These are phyloP conservation scores for Naja naja DNA, from an alignment of 2,113 vertebrate species.

Conservation along the genomic window DNA sequence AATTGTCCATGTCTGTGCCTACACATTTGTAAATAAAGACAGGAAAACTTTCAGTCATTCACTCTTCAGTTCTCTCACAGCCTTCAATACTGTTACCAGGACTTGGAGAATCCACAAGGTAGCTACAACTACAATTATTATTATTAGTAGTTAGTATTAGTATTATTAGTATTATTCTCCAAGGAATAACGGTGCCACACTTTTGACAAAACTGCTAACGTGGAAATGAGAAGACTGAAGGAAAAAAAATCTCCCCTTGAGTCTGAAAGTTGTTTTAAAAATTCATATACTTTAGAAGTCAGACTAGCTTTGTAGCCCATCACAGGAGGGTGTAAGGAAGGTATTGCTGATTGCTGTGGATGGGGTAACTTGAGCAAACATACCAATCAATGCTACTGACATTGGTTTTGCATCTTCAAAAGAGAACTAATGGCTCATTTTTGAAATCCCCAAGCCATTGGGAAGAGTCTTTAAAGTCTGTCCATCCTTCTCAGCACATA, in stretches of 20 bases:
- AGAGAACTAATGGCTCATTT: constrained; percentile 26
- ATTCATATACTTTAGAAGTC: neutral
- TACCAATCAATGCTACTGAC: neutral
- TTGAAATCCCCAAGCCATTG: neutral
- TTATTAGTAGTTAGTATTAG: no score
- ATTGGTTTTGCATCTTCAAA: neutral
- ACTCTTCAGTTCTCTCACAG: constrained; percentile 31
- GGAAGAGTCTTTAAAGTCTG: neutral
- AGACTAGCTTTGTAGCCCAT: neutral
- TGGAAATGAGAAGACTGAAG: neutral
- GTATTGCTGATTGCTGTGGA: neutral
- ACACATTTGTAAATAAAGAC: constrained; percentile 58
- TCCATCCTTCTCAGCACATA: neutral
- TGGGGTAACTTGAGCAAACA: neutral
- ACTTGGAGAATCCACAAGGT: constrained; percentile 10
- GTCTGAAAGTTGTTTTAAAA: neutral
- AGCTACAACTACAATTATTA: neutral
- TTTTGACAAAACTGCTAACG: neutral
- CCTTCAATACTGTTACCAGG: rapidly evolving
- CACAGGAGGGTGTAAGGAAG: neutral
- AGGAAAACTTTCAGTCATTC: constrained; percentile 51
- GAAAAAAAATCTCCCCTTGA: neutral
- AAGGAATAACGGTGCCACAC: neutral
- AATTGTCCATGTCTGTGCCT: constrained; percentile 37
- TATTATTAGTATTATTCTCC: no score